Evolutionary conservation across 2,888 invertebrate genomes (phyloP).

Genomic region (Herminia tarsipennalis): DNA sequence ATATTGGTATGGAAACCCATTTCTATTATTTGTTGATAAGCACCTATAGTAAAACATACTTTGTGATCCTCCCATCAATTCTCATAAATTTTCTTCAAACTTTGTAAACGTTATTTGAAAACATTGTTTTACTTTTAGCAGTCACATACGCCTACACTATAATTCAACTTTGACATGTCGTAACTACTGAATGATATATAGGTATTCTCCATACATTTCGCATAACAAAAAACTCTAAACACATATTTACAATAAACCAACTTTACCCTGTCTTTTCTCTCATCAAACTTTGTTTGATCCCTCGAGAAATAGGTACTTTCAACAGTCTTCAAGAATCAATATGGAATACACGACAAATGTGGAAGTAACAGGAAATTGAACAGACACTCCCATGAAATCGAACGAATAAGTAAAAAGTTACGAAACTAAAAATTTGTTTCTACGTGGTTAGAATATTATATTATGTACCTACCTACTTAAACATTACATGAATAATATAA

Average conservation of each 20-base stretch:
- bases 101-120: no score
- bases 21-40: no score
- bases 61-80: no score
- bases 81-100: no score
- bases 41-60: no score
- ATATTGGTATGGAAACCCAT: no score
- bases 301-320: conserved; percentile 18
- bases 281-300: conserved; percentile 29
- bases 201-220: neutral
- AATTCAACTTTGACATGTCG: neutral
- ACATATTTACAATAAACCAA: conserved; percentile 14
- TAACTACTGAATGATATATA: neutral
- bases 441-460: neutral
- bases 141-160: no score
- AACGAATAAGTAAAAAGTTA: conserved; percentile 13
- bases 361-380: conserved; percentile 14
- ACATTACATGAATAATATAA: no score
- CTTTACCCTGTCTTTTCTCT: conserved; percentile 30
- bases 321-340: conserved; percentile 25
- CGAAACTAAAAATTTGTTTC: neutral
- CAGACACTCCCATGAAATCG: conserved; percentile 2
- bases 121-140: no score
- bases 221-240: neutral
- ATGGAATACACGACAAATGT: conserved; percentile 18
- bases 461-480: no score